Evolutionary conservation across 2,888 invertebrate species (phyloP).

Genomic region (Perdita meconis): DNA sequence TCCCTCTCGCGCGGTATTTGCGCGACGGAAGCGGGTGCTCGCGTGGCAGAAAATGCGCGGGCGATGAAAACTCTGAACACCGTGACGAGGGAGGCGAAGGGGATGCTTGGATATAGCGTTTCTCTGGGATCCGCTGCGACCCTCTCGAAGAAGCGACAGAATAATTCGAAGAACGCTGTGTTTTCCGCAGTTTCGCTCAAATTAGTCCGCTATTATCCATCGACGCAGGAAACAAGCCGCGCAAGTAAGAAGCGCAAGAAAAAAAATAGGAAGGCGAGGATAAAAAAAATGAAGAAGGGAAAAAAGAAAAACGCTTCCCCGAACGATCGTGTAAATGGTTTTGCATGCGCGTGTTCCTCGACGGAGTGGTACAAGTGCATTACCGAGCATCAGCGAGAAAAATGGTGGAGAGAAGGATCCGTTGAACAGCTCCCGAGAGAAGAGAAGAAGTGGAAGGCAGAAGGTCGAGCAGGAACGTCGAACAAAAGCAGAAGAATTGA

Average conservation of each 20-base stretch:
- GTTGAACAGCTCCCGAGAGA: not conserved
- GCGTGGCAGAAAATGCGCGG: conserved; percentile 5
- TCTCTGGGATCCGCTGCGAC: not conserved
- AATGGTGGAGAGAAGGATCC: not conserved
- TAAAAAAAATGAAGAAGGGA: too few species aligned
- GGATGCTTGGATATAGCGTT: not conserved
- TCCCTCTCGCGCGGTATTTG: not conserved
- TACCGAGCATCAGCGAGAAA: not conserved
- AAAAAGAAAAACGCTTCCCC: not conserved
- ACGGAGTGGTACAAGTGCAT: conserved; percentile 3
- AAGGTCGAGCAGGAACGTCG: not conserved
- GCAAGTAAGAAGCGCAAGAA: not conserved
- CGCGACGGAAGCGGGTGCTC: not conserved
- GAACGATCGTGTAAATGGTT: not conserved
- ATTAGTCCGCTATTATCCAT: conserved; percentile 24
- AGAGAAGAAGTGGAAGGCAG: conserved; percentile 11
- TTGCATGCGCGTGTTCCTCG: not conserved
- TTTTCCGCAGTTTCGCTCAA: conserved; percentile 9
- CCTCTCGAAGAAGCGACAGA: not conserved
- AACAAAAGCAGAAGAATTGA: too few species aligned
- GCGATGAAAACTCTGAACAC: conserved; percentile 5
- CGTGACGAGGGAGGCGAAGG: too few species aligned
- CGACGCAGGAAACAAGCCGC: not conserved
- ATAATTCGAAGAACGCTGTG: not conserved
- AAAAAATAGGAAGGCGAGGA: not conserved